These are phyloP conservation scores for Sitta europaea DNA, from an alignment of 2,113 vertebrate genomes.

Conservation along the genomic window DNA sequence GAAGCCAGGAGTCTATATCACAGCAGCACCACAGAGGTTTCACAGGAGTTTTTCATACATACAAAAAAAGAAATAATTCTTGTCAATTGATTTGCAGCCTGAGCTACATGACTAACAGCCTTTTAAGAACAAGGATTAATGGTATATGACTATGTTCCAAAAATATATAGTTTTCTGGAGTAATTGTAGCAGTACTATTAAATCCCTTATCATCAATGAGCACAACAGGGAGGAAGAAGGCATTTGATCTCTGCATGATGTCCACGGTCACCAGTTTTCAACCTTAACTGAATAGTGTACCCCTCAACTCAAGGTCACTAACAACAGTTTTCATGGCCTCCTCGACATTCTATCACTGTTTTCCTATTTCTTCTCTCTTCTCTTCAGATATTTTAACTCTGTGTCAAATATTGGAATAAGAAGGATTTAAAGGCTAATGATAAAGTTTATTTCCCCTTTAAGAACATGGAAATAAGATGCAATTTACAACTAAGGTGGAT, in stretches of 20 bases:
- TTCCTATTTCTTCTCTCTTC: background rate
- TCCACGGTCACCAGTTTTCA: background rate
- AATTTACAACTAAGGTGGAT: background rate
- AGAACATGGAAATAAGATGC: background rate
- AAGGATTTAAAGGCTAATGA: background rate
- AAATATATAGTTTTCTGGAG: background rate
- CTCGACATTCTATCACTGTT: background rate
- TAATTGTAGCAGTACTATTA: background rate
- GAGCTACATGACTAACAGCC: background rate
- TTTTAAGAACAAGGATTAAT: background rate
- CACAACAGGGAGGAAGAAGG: background rate
- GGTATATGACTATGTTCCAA: background rate
- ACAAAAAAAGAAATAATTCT: background rate
- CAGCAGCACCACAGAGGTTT: constrained; percentile 13
- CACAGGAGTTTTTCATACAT: background rate
- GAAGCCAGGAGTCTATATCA: constrained; percentile 16
- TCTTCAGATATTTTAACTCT: background rate
- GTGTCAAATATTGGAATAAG: background rate
- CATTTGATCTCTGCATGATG: background rate
- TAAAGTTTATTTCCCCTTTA: background rate
- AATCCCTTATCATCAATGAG: background rate
- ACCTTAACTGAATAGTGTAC: fast-evolving
- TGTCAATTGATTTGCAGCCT: background rate
- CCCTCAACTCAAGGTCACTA: background rate
- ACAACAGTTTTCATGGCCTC: background rate